Conservation (phyloP, 2,888 invertebrate genomes). For the Rhagonycha lutea region DNA sequence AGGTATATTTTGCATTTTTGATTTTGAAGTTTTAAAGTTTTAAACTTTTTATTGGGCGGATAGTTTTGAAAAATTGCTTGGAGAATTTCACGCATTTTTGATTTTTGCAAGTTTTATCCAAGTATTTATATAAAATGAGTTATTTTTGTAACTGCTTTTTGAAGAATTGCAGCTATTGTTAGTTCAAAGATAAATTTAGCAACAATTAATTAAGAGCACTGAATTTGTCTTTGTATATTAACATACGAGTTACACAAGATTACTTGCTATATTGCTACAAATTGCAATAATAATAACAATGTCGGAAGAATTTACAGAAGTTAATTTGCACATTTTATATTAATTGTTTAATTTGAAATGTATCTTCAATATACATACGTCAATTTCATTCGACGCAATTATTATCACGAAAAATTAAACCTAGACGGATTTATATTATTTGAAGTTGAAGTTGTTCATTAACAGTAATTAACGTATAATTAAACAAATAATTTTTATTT, state of each 20-base stretch:
- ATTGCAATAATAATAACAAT: constrained; percentile 9
- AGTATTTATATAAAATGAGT: not conserved
- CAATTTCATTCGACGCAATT: not conserved
- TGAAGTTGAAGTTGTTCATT: not conserved
- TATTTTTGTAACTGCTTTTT: not conserved
- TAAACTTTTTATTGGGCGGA: not conserved
- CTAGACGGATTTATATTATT: not conserved
- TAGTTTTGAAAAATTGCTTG: not conserved
- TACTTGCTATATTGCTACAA: not conserved
- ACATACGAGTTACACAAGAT: not conserved
- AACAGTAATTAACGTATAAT: not conserved
- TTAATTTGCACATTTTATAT: not conserved
- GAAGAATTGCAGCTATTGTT: not conserved
- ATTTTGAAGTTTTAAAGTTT: not conserved
- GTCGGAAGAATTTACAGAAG: constrained; percentile 10
- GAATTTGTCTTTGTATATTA: constrained; percentile 11
- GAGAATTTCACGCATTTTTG: not conserved
- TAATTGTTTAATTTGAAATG: not conserved
- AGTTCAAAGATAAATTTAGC: constrained; percentile 10
- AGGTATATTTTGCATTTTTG: not conserved
- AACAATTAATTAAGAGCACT: constrained; percentile 10
- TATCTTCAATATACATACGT: not conserved
- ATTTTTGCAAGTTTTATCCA: not conserved
- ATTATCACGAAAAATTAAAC: not conserved
- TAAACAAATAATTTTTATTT: not conserved